Evolutionary conservation across 2,888 invertebrate genomes (phyloP), one percentile per base, ranked within the genome.

Genomic region (Synergus umbraculus): DNA sequence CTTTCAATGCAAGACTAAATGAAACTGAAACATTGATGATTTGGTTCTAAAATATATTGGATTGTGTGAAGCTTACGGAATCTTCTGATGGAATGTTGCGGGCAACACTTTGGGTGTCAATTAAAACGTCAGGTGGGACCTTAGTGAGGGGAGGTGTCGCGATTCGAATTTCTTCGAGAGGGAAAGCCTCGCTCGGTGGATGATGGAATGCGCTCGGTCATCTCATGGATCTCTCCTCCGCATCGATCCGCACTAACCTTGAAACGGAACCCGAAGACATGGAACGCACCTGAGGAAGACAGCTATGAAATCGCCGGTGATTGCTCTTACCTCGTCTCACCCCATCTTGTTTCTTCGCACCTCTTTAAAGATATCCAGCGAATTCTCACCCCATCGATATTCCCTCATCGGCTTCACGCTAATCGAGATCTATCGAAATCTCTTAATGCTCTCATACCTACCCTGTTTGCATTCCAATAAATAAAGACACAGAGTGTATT

Each of bases 281-380:
- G 83, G 82, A 82, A 81, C 82, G 82, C 81, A 81, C 83, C 82
- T 85, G 83, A 85, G 82, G 85, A 86, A 87, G 90, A 90, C 90
- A 90, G 89, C 90, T 90, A 90, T 90, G 90, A 90, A 91, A 91
- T 91, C 88, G 89, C 84, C 85, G 86, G 81, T 89, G 90, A 89
- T 90, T 89, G 90, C 88, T 87, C 86, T 85, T 85, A 79, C 84
- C 88, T 84, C 84, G 82, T 82, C 84, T 82, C 80, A 44, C 80
- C 79, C 80, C 37, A 79, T 69, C 80, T 83, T 79, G 69, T 79
- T 79, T 81, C 78, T 82, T 79, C 79, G 73, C 69, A 58, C 65
- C 69, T 76, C 76, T 79, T 63, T n/a, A 78, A 37, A 79, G 79
- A 79, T 49, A 58, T 60, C 22, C 49, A 78, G 66, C 58, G 41